Evolutionary conservation across 2,888 invertebrate genomes (phyloP), one percentile per base, ranked within the genome.

Genomic region (Agrochola circellaris): DNA sequence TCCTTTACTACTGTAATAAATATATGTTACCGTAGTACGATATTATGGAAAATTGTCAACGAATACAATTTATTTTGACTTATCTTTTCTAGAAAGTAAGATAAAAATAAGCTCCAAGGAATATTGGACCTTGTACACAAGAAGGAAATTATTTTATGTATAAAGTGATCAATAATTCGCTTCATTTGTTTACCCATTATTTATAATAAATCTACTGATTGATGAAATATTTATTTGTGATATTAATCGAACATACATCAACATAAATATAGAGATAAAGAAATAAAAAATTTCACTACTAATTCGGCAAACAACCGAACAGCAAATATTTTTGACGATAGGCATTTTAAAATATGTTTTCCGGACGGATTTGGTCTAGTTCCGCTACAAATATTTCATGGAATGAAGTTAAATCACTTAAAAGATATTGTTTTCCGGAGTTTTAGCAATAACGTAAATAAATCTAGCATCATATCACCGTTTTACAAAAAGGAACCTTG

Each of bases 181-280:
- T 45, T 76, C 70, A 83, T 78, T 76, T 64, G 58, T 26, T 62
- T 5, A 38, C 51, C 20, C 42, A 58, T 42, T 56, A 51, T 56
- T 42, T 56, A 51, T 56, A 56, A 73, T 84, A 61, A 38, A 82
- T 75, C 68, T 74, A 42, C 42, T 74, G 66, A 76, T 74, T 62
- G 61, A 75, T 76, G n/a, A 60, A 60, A 73, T 60, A 73, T 71
- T 26, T 26, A 73, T 70, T 66, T 70, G 60, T 65, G n/a, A 66
- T 61, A 62, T 64, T 73, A 34, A 75, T 45, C 13, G 34, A 8
- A 58, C 61, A 54, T 30, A 72, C 23, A 84, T 76, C 23, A 60
- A 72, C 23, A 60, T 20, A 62, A 26, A 23, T 72, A 45, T 34
- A 51, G 9, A n/a, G 20, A 45, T n/a, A 68, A 60, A 77, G 3